Conservation (phyloP, 2,888 invertebrate species). For the Sphaeridia pumilis region DNA sequence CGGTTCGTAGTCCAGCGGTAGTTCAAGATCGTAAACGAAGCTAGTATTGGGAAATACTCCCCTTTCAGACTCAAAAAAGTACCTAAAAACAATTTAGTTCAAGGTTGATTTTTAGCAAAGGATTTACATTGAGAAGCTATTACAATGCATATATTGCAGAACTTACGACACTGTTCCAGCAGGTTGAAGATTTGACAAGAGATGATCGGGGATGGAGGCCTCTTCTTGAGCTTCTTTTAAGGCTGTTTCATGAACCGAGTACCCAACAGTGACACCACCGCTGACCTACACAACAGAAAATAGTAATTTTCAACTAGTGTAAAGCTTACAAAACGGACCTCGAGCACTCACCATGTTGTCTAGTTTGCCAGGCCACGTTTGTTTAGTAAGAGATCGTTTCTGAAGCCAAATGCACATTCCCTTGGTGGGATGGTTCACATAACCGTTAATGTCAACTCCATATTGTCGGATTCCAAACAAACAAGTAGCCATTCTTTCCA, state of each 20-base stretch:
- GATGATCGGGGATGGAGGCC: constrained; percentile 70
- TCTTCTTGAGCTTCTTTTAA: constrained; percentile 90
- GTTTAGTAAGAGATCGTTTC: constrained; percentile 77
- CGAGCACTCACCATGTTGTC: constrained; percentile 82
- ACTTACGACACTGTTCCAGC: constrained; percentile 69
- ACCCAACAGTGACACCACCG: constrained; percentile 84
- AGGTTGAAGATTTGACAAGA: constrained; percentile 62
- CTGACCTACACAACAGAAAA: constrained; percentile 57
- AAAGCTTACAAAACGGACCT: too few species aligned
- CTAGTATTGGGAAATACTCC: constrained; percentile 93
- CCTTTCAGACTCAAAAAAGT: constrained; percentile 83
- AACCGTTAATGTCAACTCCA: constrained; percentile 90
- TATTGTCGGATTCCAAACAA: constrained; percentile 87
- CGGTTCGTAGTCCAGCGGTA: constrained; percentile 82
- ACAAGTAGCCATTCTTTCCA: constrained; percentile 88
- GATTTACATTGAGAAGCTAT: too few species aligned
- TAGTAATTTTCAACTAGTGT: too few species aligned
- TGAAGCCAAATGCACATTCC: constrained; percentile 88
- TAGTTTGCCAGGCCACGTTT: constrained; percentile 91
- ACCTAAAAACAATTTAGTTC: too few species aligned
- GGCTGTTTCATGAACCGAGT: constrained; percentile 75
- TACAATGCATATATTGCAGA: background rate
- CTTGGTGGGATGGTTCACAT: constrained; percentile 68
- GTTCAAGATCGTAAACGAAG: constrained; percentile 82
- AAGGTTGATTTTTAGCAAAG: too few species aligned